These are phyloP conservation scores for Trimorus sp. DNA, from an alignment of 2,888 invertebrate species.

Conservation along the genomic window DNA sequence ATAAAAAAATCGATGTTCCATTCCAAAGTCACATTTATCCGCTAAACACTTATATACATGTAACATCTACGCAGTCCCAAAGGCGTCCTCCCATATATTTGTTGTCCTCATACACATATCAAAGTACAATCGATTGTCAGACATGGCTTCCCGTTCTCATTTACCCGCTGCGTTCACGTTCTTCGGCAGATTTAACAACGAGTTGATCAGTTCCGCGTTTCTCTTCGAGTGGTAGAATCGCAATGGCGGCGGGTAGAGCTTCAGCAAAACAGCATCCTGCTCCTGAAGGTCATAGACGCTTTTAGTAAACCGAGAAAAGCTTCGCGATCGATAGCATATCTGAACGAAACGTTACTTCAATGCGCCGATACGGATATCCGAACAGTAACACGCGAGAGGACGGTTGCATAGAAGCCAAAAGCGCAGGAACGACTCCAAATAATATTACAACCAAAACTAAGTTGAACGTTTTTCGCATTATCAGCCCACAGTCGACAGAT, in stretches of 20 bases:
- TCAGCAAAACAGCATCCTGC: conserved; percentile 73
- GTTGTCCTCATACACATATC: conserved; percentile 4
- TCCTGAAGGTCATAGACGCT: conserved; percentile 69
- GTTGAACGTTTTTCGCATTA: too few species aligned
- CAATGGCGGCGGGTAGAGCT: conserved; percentile 72
- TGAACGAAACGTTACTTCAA: too few species aligned
- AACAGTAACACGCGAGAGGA: too few species aligned
- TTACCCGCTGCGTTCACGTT: conserved; percentile 89
- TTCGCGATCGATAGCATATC: too few species aligned
- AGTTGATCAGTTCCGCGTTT: conserved; percentile 88
- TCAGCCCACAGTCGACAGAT: too few species aligned
- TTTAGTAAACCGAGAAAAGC: too few species aligned
- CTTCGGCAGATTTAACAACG: conserved; percentile 89
- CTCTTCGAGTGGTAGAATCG: conserved; percentile 83
- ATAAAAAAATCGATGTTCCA: too few species aligned
- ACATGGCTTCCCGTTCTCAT: conserved; percentile 54
- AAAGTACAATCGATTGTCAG: conserved; percentile 11
- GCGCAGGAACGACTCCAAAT: too few species aligned
- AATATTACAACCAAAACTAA: too few species aligned
- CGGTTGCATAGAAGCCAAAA: too few species aligned
- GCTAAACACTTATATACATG: conserved; percentile 19
- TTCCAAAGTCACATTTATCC: conserved; percentile 19
- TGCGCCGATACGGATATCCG: too few species aligned
- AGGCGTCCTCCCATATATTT: conserved; percentile 6
- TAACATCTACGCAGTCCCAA: conserved; percentile 15